Evolutionary conservation across 1,140 invertebrate genomes (phyloP), one percentile per base, ranked within the genome.

Genomic region (Meteorus sp.): DNA sequence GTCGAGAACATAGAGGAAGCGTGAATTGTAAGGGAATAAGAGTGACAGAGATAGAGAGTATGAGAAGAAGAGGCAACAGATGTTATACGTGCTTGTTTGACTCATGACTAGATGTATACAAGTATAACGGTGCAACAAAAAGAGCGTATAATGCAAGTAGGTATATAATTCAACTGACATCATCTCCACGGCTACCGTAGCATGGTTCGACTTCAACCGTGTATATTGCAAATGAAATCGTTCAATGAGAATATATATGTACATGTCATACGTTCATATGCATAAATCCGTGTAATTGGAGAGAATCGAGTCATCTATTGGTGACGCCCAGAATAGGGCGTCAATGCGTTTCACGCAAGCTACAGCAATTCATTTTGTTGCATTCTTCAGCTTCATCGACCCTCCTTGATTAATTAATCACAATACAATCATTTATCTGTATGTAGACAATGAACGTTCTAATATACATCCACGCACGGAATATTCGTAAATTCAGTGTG

Each of bases 1-100:
- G n/a, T n/a, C n/a, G n/a, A n/a, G n/a, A n/a, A n/a, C n/a, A n/a
- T n/a, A n/a, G n/a, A n/a, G n/a, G n/a, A n/a, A n/a, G n/a, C n/a
- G n/a, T n/a, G n/a, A n/a, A n/a, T n/a, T n/a, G n/a, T n/a, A n/a
- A n/a, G n/a, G n/a, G n/a, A n/a, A n/a, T n/a, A n/a, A n/a, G n/a
- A n/a, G n/a, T n/a, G n/a, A n/a, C n/a, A n/a, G n/a, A n/a, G n/a
- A n/a, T n/a, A n/a, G n/a, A n/a, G n/a, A n/a, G n/a, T 39, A 39
- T 39, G 35, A 39, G 35, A 39, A 48, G 54, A 47, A 48, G 31
- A 37, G 17, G 23, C 56, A 52, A 19, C 56, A 59, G 56, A 59
- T 59, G 56, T 50, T 52, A 44, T 52, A 59, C 56, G 56, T 43
- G 37, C 48, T 59, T 39, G 37, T 59, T 51, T 52, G 45, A 47